A percentile compares a stretch with the other conserved stretches of the same genome.
phyloP scores from a whole-genome alignment of 2,797 vertebrate species.

The Onychomys arenicola region DNA sequence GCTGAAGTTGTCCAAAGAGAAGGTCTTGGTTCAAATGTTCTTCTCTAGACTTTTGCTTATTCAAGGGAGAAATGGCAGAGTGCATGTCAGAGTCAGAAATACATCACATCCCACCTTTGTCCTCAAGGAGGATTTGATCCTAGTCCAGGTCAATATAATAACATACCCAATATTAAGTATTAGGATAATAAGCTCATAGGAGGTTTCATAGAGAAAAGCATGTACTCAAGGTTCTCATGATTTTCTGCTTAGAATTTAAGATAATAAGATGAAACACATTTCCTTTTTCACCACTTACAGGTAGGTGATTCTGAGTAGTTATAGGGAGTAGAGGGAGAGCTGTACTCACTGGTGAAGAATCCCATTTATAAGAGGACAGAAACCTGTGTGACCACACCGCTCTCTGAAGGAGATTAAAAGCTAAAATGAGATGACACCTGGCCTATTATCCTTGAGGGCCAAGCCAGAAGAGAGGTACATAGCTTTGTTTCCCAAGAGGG shows the following conservation, averaged over 20 bases:
- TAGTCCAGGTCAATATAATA: neutral
- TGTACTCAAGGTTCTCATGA: neutral
- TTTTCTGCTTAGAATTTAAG: neutral
- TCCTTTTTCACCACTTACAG: neutral
- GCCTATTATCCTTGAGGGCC: neutral
- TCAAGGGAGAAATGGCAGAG: neutral
- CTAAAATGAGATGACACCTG: neutral
- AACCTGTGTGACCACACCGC: neutral
- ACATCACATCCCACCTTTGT: neutral
- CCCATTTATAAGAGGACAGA: neutral
- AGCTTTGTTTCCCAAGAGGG: neutral
- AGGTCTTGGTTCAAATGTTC: neutral
- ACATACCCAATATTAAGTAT: neutral
- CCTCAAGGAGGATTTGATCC: neutral
- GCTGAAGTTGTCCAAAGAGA: neutral
- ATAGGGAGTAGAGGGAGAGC: neutral
- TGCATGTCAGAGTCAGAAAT: neutral
- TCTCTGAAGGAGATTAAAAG: neutral
- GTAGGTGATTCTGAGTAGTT: neutral
- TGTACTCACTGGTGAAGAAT: neutral
- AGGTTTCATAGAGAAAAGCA: neutral
- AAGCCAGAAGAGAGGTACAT: neutral
- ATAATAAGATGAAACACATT: neutral
- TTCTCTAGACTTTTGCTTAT: neutral
- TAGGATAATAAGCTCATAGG: neutral